Conservation (phyloP, 2,113 vertebrate genomes). For the Oxyura jamaicensis region DNA sequence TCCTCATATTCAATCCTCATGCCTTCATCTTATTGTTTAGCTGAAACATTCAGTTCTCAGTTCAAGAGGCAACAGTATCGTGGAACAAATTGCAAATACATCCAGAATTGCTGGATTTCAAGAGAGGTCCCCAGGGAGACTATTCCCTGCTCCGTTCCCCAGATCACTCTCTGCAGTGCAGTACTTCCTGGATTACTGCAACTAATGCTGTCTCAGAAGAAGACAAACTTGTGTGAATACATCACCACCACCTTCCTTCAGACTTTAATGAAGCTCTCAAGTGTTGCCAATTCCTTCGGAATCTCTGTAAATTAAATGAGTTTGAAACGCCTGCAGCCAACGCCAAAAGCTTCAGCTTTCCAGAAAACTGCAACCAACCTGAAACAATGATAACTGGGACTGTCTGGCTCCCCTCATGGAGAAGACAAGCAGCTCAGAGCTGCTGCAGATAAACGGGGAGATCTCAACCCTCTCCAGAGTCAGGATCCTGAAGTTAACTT, state of each 20-base stretch:
- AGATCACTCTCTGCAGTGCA: background rate
- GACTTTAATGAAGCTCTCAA: background rate
- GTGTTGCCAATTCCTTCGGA: background rate
- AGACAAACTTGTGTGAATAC: background rate
- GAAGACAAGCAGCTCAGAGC: background rate
- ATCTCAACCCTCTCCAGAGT: background rate
- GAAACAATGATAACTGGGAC: background rate
- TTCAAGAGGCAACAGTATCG: background rate
- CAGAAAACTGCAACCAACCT: background rate
- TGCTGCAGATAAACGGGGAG: accelerated
- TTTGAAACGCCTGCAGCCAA: background rate
- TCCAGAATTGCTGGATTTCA: background rate
- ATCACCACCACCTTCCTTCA: background rate
- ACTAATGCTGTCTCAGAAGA: background rate
- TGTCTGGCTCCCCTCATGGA: background rate
- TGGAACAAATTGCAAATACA: background rate
- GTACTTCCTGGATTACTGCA: background rate
- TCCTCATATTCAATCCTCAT: background rate
- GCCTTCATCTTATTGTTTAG: background rate
- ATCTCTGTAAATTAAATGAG: background rate
- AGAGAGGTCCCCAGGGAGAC: background rate
- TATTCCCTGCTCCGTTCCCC: background rate
- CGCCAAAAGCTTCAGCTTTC: background rate
- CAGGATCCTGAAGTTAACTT: background rate
- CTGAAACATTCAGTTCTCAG: constrained; percentile 19